Conservation (phyloP, 2,113 vertebrate genomes). For the Ploceus nigricollis region DNA sequence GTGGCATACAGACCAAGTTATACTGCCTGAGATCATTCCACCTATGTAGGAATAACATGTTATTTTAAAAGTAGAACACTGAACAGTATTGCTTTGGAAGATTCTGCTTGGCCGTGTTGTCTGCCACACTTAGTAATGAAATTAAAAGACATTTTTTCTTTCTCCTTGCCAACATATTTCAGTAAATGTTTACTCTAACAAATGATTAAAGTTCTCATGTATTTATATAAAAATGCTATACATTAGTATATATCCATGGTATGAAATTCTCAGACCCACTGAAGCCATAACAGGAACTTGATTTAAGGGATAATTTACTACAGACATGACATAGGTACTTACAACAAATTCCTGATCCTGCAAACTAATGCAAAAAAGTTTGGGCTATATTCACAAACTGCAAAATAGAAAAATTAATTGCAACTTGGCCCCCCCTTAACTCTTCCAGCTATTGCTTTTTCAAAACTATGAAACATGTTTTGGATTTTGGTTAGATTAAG, state of each 20-base stretch:
- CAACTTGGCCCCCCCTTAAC: background rate
- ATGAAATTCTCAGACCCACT: background rate
- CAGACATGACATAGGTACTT: rapidly evolving
- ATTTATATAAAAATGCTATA: background rate
- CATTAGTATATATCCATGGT: background rate
- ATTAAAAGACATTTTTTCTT: background rate
- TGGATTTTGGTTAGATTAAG: background rate
- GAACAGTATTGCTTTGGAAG: background rate
- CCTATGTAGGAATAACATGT: background rate
- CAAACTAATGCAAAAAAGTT: background rate
- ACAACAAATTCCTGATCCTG: background rate
- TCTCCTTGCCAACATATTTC: background rate
- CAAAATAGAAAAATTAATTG: background rate
- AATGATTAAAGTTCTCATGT: background rate
- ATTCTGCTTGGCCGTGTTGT: background rate
- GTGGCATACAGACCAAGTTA: background rate
- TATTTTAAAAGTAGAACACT: background rate
- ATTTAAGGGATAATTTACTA: background rate
- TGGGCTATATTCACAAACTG: background rate
- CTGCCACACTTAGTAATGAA: background rate
- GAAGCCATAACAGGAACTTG: background rate
- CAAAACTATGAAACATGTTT: background rate
- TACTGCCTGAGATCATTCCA: background rate
- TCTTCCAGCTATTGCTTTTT: background rate
- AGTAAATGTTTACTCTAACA: background rate